phyloP scores from a whole-genome alignment of 1,140 invertebrate species.

The Popillia japonica region DNA sequence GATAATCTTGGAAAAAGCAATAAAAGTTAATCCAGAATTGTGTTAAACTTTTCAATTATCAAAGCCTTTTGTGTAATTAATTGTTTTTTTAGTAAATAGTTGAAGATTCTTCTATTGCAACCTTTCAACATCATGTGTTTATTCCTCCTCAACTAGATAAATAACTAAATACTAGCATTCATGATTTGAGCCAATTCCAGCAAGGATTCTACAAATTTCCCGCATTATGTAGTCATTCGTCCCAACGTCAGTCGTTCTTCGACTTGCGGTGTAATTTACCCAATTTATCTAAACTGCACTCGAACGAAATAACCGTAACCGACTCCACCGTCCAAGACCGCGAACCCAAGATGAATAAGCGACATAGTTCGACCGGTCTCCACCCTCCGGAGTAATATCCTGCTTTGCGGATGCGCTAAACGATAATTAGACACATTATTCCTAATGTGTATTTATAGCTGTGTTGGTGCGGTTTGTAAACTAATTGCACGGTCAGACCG shows the following conservation, averaged over 20 bases:
- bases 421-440: slow-evolving; percentile 32
- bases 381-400: slow-evolving; percentile 22
- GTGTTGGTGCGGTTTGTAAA: slow-evolving; percentile 40
- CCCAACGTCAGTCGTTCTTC: not conserved
- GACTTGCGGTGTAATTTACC: slow-evolving; percentile 10
- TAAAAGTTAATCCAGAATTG: too few relatives aligned
- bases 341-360: not conserved
- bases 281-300: slow-evolving; percentile 22
- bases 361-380: not conserved
- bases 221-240: not conserved
- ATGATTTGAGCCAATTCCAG: not conserved
- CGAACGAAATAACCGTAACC: not conserved
- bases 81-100: too few relatives aligned
- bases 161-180: too few relatives aligned
- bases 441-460: slow-evolving; percentile 40
- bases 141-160: too few relatives aligned
- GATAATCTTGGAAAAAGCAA: too few relatives aligned
- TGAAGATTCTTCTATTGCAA: too few relatives aligned
- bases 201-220: not conserved
- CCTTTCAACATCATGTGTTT: too few relatives aligned
- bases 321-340: not conserved
- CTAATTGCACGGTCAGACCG: slow-evolving; percentile 43
- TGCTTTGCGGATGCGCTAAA: slow-evolving; percentile 12
- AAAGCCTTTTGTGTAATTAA: too few relatives aligned
- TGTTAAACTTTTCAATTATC: too few relatives aligned